Evolutionary conservation across 2,797 vertebrate species (phyloP), one percentile per base, ranked within the genome.

Genomic region (Lepus townsendii): DNA sequence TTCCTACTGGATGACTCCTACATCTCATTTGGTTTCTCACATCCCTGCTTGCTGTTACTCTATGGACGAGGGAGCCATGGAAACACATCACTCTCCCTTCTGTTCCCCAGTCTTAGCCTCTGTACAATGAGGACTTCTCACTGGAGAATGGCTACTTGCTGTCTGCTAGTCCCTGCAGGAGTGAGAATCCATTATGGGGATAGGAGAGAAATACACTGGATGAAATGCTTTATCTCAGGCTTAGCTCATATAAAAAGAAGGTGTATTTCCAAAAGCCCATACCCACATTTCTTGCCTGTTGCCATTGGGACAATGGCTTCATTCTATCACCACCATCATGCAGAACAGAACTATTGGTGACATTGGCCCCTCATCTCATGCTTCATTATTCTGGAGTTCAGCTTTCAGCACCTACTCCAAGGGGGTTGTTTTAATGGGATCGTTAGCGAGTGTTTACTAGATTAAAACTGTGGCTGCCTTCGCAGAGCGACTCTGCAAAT

Each of bases 351-450:
- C 60, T 92, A 71, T 35, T 84, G 95, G 94, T 42, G 97, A 96
- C 95, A 94, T 38, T 85, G 92, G 87, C 65, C 97, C 83, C 95
- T 88, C 60, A 93, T 94, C 93, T 96, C 95, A 75, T 79, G 95
- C 97, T 97, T 98, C 96, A 97, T 97, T 97, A 97, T 97, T 96
- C 94, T 96, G 89, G 62, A 94, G 50, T 82, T 88, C 42, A 62
- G 96, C 95, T 68, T 94, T 97, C 96, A 83, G 57, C 30, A 97
- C 96, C 88, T 85, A 63, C 96, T 96, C 95, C 38, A 35, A 96
- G 89, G 93, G 71, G 84, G 91, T 78, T 96, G 96, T 95, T 97
- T 97, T 98, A 98, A 98, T 97, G 95, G 92, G 94, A 92, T 22
- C 73, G 42, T 98, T 93, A 90, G 76, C 73, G 89, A 97, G 94